A percentile compares a stretch with the other conserved stretches of the same genome.
Conservation (phyloP, 2,888 invertebrate species). For the Pomacea canaliculata region DNA sequence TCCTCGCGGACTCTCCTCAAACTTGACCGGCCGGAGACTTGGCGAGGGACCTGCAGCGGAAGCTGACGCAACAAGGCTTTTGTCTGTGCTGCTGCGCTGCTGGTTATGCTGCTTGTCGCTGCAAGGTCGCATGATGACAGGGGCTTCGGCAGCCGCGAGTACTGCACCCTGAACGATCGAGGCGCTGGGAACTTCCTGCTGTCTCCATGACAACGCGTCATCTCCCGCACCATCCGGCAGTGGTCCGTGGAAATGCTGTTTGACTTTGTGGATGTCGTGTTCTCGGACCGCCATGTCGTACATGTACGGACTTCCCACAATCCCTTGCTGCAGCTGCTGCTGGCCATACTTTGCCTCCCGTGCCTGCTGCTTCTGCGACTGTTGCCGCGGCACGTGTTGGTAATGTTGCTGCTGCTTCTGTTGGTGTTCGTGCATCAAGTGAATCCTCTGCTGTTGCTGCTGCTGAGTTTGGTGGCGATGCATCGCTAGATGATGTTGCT, state of each 20-base stretch:
- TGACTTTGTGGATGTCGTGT: constrained; percentile 26
- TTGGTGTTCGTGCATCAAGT: constrained; percentile 1
- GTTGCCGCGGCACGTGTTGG: constrained; percentile 10
- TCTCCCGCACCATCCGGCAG: background rate
- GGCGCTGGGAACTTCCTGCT: too few species aligned
- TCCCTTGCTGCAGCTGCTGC: constrained; percentile 13
- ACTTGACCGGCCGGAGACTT: too few species aligned
- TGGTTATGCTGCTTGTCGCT: too few species aligned
- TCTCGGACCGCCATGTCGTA: constrained; percentile 4
- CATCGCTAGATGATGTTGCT: background rate
- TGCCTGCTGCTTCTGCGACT: constrained; percentile 1
- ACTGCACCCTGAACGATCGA: too few species aligned
- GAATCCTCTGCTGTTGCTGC: constrained; percentile 6
- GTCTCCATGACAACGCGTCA: too few species aligned
- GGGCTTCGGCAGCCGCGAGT: too few species aligned
- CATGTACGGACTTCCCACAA: background rate
- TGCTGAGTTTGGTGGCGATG: background rate
- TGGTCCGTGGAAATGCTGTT: constrained; percentile 26
- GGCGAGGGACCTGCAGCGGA: too few species aligned
- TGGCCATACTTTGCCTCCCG: background rate
- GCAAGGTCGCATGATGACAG: too few species aligned
- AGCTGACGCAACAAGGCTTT: too few species aligned
- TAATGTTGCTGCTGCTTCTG: constrained; percentile 7
- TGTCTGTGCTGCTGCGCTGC: too few species aligned
- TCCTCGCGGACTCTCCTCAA: too few species aligned